phyloP scores from a whole-genome alignment of 2,888 invertebrate genomes.

The Helleia helle region DNA sequence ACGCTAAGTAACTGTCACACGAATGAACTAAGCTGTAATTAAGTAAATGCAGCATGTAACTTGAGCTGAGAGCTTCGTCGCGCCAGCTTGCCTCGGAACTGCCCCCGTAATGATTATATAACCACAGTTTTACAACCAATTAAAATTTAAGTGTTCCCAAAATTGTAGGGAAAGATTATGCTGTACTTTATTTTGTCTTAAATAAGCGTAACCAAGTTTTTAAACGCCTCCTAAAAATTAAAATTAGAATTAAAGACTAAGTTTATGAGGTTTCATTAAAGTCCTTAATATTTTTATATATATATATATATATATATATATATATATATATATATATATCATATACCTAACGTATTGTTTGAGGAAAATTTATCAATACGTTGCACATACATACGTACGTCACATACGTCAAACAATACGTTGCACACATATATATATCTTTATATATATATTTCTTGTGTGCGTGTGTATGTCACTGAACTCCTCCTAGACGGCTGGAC shows the following conservation, averaged over 20 bases:
- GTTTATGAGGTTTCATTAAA: constrained; percentile 1
- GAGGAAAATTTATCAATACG: no score
- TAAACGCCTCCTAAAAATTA: constrained; percentile 6
- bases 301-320: no score
- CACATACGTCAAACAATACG: no score
- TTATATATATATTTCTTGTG: no score
- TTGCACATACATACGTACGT: no score
- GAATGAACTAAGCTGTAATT: constrained; percentile 61
- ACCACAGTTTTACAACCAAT: constrained; percentile 68
- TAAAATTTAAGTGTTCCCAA: constrained; percentile 69
- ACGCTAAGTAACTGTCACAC: constrained; percentile 46
- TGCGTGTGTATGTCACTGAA: no score
- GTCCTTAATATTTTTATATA: no score
- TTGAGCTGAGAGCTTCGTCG: constrained; percentile 31
- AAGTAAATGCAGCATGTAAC: constrained; percentile 68
- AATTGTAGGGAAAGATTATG: constrained; percentile 52
- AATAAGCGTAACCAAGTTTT: constrained; percentile 36
- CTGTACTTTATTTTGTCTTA: constrained; percentile 52
- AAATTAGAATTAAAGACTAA: constrained; percentile 1
- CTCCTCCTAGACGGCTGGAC: no score
- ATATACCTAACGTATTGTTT: no score
- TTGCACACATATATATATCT: no score
- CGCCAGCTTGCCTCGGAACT: constrained; percentile 39
- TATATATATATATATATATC: no score
- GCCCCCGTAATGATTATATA: constrained; percentile 66